Evolutionary conservation across 2,888 invertebrate species (phyloP), one percentile per base, ranked within the genome.

Genomic region (Oxytorus armatus): DNA sequence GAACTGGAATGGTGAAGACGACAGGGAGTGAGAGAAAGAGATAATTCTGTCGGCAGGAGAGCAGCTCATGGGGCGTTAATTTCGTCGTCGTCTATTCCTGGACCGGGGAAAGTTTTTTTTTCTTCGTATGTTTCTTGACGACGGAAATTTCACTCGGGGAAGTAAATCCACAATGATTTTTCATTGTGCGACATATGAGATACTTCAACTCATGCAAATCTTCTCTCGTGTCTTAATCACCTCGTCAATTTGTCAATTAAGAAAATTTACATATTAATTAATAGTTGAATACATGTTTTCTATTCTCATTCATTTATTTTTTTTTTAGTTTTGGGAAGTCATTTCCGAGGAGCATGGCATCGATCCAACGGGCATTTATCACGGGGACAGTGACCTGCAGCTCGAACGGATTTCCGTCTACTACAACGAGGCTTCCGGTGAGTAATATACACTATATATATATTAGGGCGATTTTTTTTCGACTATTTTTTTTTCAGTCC

Each of bases 261-360:
- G 10, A 25, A 47, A 11, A 47, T n/a, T n/a, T n/a, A n/a, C n/a
- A n/a, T n/a, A n/a, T n/a, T n/a, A 29, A 75, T 18, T 47, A 8
- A 42, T 39, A 25, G 16, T 33, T 39, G 11, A 11, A 14, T 39
- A 36, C 4, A 36, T 7, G 4, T 36, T 36, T 47, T 53, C 33
- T 53, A 23, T 18, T 16, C 25, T 36, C 29, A 16, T 57, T 39
- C n/a, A n/a, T n/a, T n/a, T n/a, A n/a, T 55, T 81, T 75, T 79
- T 65, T 39, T 92, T 90, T 36, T 93, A 96, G 96, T 97, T 97
- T 94, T 98, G 97, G 98, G 98, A 98, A 94, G 97, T 98, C 86
- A 98, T 98, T 93, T 98, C 97, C 68, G 97, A 98, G 91, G 98
- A 98, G 93, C 98, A 98, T 92, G 94, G 94, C 42, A 94, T 95